Conservation (phyloP, 2,797 vertebrate species). For the Balearica regulorum region DNA sequence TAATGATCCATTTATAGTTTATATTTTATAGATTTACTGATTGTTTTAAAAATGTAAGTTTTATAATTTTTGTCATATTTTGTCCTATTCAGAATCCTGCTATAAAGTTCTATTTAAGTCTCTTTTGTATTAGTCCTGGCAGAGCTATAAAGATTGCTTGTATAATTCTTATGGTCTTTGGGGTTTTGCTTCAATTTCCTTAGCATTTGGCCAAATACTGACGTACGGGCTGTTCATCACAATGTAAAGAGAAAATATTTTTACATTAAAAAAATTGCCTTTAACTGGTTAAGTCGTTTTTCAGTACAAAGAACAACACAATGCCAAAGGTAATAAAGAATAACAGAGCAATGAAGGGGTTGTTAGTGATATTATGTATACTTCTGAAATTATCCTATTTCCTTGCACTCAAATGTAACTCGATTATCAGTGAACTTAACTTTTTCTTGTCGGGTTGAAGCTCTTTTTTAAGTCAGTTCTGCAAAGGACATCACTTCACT, state of each 20-base stretch:
- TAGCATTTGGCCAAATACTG: constrained; percentile 1
- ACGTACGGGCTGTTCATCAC: neutral
- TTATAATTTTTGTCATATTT: neutral
- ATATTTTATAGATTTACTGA: constrained; percentile 13
- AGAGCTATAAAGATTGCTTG: neutral
- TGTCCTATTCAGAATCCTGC: neutral
- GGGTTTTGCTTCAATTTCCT: constrained; percentile 8
- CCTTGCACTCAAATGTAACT: neutral
- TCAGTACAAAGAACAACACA: neutral
- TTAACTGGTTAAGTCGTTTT: neutral
- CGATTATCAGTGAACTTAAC: neutral
- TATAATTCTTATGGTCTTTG: neutral
- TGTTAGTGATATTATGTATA: neutral
- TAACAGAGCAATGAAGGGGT: neutral
- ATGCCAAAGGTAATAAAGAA: neutral
- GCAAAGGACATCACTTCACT: neutral
- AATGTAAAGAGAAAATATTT: neutral
- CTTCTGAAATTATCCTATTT: neutral
- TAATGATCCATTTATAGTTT: constrained; percentile 4
- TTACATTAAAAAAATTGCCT: neutral
- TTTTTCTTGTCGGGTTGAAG: neutral
- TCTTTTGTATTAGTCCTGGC: neutral
- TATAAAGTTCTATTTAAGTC: constrained; percentile 17
- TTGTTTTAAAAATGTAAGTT: neutral
- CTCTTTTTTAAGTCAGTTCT: neutral